A percentile compares a stretch with the other conserved stretches of the same genome.
Evolutionary conservation across 2,113 vertebrate species (phyloP).

Genomic region (Pseudonaja textilis): DNA sequence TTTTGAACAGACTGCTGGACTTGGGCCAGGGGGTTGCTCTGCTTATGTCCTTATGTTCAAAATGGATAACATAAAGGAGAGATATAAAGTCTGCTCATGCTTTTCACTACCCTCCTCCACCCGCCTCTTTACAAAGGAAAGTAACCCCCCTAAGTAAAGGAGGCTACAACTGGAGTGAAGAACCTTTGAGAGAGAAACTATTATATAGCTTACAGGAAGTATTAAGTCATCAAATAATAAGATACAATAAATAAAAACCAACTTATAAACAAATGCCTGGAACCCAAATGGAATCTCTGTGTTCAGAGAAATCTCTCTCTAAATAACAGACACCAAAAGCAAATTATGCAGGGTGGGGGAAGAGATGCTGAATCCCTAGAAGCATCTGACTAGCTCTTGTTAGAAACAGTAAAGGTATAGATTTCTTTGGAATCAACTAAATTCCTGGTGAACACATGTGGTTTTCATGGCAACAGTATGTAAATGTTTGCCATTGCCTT

Average conservation of each 20-base stretch:
- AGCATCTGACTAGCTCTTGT: not conserved
- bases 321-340: not conserved
- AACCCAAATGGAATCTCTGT: not conserved
- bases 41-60: not conserved
- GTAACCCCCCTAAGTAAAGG: not conserved
- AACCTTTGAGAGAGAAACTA: not conserved
- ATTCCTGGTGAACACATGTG: not conserved
- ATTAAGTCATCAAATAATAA: not conserved
- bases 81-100: not conserved
- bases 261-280: not conserved
- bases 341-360: not conserved
- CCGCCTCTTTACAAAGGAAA: not conserved
- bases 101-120: not conserved
- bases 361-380: not conserved
- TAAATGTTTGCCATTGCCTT: not conserved
- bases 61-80: not conserved
- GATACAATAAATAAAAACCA: not conserved
- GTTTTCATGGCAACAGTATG: not conserved
- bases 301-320: not conserved
- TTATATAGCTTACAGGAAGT: not conserved
- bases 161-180: not conserved
- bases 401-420: not conserved
- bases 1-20: not conserved
- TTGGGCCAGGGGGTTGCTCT: not conserved
- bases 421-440: not conserved